Percentiles rank a stretch among this genome's conserved stretches.
Conservation (phyloP, 2,797 vertebrate species). For the Cryptoblepharus egeriae region DNA sequence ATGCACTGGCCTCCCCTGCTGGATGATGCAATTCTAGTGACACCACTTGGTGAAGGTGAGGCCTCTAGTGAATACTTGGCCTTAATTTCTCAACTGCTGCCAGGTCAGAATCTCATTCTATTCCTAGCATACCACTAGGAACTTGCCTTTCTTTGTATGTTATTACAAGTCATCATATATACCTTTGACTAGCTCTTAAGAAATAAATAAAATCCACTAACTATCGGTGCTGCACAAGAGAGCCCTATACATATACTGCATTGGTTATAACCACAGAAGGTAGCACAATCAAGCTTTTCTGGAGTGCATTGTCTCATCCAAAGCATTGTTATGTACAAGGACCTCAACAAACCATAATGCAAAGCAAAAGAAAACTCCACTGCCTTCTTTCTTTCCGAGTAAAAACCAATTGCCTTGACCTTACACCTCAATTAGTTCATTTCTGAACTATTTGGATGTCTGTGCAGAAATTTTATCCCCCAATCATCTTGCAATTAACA, state of each 20-base stretch:
- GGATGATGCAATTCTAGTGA: no score
- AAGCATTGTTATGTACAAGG: not conserved
- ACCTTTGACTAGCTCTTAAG: not conserved
- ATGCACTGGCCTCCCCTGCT: no score
- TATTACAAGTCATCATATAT: not conserved
- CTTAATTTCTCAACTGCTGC: no score
- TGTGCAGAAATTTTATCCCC: slow-evolving; percentile 29
- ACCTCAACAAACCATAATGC: slow-evolving; percentile 41
- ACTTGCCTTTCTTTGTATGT: not conserved
- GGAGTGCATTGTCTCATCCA: not conserved
- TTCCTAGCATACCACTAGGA: not conserved
- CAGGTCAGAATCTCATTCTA: not conserved
- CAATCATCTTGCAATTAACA: slow-evolving; percentile 52
- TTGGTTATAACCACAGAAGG: not conserved
- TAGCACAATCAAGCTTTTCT: not conserved
- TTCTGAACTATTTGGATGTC: slow-evolving; percentile 36
- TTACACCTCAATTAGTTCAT: slow-evolving; percentile 38
- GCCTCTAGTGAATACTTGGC: no score
- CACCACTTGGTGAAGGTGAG: no score
- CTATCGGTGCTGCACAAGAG: not conserved
- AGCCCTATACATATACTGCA: not conserved
- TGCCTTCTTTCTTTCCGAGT: slow-evolving; percentile 13
- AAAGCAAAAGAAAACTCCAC: slow-evolving; percentile 28
- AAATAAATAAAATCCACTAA: not conserved
- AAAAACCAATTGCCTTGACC: slow-evolving; percentile 11